Evolutionary conservation across 2,888 invertebrate species (phyloP), one percentile per base, ranked within the genome.

Genomic region (Pachydiplax longipennis): DNA sequence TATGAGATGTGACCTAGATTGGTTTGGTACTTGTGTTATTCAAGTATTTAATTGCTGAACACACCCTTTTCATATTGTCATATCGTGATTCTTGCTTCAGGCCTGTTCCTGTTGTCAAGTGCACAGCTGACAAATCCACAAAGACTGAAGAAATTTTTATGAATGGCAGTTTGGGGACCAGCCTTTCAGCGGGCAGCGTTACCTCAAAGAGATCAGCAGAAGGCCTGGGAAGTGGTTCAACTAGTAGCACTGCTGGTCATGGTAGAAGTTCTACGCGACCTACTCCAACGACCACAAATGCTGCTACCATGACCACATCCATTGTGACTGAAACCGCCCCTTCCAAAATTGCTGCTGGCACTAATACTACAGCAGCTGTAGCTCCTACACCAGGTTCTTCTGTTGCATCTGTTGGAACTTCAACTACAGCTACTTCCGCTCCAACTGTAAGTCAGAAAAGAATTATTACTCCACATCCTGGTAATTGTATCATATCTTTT

Each of bases 51-150:
- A 1, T 31, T n/a, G 5, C 22, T 10, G 18, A 1, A 31, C 0
- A 0, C 8, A 25, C 37, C 18, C 44, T 58, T 58, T 15, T 58
- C 22, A n/a, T 58, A 0, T 22, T 58, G 6, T 22, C 58, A 25
- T 90, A 3, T 35, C 12, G 0, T 82, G 65, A 53, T 53, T 53
- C 18, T 90, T 22, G 25, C 90, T 91, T 4, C 91, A 94, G 94
- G 93, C 93, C 93, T 93, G 94, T 94, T 94, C 94, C 94, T 93
- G 93, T 93, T 91, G 93, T 93, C 91, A 92, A 92, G 91, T 92
- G 92, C 91, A 96, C 95, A 94, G 95, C 96, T 93, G 96, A 96
- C 94, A 96, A 96, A 95, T 96, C 96, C 93, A 96, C 96, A 93
- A 96, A 96, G 95, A 96, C 96, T 94, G 96, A 95, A 93, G 94